Evolutionary conservation across 2,113 vertebrate genomes (phyloP), one percentile per base, ranked within the genome.

Genomic region (Melanocharis versteri): DNA sequence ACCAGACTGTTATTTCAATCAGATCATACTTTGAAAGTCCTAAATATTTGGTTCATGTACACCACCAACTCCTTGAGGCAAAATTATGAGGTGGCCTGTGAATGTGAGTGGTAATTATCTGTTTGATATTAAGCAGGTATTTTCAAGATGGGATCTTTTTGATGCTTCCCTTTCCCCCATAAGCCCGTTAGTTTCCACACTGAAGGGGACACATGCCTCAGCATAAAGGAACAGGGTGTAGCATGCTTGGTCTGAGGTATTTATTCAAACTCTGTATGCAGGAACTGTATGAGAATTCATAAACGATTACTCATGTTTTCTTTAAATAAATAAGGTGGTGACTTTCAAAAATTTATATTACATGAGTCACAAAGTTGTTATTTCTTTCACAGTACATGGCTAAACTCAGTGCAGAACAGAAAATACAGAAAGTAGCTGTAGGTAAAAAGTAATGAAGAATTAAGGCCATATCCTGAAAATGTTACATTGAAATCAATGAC

Each of bases 341-440:
- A 64, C 84, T 96, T 93, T 95, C 56, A 89, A 91, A 75, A 95
- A 94, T 94, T 96, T 93, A 80, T 85, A 73, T 94, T 94, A 91
- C 73, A 70, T 96, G 97, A 98, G 93, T 97, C 96, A 98, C 86
- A 94, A 85, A 92, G 89, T 84, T 93, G 64, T 95, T 88, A 88
- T 95, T 97, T 94, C 85, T 82, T 87, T 96, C 73, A 73, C 11
- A 83, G 40, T 53, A 53, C 56, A 39, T 61, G 51, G 54, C 87
- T 73, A 77, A 92, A 96, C 73, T 86, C 50, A 83, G 53, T n/a
- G 61, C 37, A 84, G 60, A 84, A 90, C 58, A 61, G 64, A 89
- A 84, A 87, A 89, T 79, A 27, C 15, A 62, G 83, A 61, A 94
- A 77, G 51, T 15, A 70, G 11, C 44, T 60, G 53, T 76, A 68